Percentiles rank a stretch among this genome's conserved stretches.
phyloP scores from a whole-genome alignment of 2,113 vertebrate genomes.

The Podarcis muralis region DNA sequence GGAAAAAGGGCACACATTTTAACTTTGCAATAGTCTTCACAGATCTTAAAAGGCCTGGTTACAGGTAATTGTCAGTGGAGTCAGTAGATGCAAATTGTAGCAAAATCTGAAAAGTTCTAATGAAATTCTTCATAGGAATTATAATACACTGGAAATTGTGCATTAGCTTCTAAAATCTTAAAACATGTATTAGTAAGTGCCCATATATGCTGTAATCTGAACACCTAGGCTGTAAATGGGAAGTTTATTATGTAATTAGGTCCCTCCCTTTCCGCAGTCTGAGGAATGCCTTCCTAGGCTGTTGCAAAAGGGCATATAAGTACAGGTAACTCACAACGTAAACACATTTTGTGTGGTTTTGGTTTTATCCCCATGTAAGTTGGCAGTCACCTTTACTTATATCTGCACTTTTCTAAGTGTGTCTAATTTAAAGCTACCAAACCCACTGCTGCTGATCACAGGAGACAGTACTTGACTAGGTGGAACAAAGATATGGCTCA shows the following conservation, averaged over 20 bases:
- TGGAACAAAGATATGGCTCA: not conserved
- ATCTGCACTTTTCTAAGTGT: not conserved
- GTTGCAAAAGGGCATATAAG: not conserved
- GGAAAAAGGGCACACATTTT: slow-evolving; percentile 97
- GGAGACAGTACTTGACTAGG: not conserved
- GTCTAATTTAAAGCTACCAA: not conserved
- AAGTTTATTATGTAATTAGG: not conserved
- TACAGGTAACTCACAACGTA: not conserved
- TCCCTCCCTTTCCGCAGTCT: not conserved
- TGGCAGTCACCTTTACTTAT: not conserved
- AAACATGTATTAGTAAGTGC: not conserved
- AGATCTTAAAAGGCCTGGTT: slow-evolving; percentile 90
- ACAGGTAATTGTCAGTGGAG: slow-evolving; percentile 79
- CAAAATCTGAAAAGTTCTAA: not conserved
- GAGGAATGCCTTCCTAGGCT: not conserved
- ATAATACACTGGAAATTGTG: not conserved
- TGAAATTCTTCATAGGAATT: not conserved
- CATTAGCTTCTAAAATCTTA: not conserved
- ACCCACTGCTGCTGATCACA: not conserved
- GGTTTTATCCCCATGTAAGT: not conserved
- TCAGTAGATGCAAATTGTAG: not conserved
- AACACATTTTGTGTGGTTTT: too few relatives aligned
- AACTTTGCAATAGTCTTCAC: slow-evolving; percentile 96
- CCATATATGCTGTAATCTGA: not conserved
- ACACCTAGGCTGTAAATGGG: not conserved